Conservation (phyloP, 2,888 invertebrate genomes). For the Dioctria linearis region DNA sequence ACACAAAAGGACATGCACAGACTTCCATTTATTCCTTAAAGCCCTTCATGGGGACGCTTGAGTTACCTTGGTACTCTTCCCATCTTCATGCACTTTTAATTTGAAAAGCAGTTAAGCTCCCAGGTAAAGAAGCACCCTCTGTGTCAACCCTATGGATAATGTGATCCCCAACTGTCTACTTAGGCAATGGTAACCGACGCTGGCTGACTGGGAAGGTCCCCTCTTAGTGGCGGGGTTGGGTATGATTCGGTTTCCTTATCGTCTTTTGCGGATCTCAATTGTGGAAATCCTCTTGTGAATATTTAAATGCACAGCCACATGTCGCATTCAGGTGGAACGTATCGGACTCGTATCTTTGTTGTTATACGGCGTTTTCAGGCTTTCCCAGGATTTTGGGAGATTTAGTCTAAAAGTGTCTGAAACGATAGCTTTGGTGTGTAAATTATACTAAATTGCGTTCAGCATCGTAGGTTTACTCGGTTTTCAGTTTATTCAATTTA, state of each 20-base stretch:
- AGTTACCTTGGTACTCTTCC: slow-evolving; percentile 11
- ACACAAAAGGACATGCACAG: slow-evolving; percentile 52
- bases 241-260: slow-evolving; percentile 51
- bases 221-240: slow-evolving; percentile 26
- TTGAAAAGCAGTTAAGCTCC: slow-evolving; percentile 56
- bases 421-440: neutral
- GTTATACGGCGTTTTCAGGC: slow-evolving; percentile 22
- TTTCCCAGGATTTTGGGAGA: slow-evolving; percentile 35
- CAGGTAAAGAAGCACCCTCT: slow-evolving; percentile 48
- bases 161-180: slow-evolving; percentile 45
- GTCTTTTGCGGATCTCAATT: slow-evolving; percentile 52
- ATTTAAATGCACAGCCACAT: slow-evolving; percentile 53
- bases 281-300: slow-evolving; percentile 54
- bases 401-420: slow-evolving; percentile 40
- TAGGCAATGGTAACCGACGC: slow-evolving; percentile 26
- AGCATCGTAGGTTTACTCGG: neutral
- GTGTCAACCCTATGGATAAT: slow-evolving; percentile 16
- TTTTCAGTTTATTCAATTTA: neutral
- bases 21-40: slow-evolving; percentile 32
- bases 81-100: slow-evolving; percentile 57
- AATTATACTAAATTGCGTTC: neutral
- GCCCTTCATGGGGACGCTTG: neutral
- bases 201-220: neutral
- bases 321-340: slow-evolving; percentile 48
- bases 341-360: slow-evolving; percentile 46